phyloP scores from a whole-genome alignment of 2,113 vertebrate genomes.

The Pachycephala philippinensis region DNA sequence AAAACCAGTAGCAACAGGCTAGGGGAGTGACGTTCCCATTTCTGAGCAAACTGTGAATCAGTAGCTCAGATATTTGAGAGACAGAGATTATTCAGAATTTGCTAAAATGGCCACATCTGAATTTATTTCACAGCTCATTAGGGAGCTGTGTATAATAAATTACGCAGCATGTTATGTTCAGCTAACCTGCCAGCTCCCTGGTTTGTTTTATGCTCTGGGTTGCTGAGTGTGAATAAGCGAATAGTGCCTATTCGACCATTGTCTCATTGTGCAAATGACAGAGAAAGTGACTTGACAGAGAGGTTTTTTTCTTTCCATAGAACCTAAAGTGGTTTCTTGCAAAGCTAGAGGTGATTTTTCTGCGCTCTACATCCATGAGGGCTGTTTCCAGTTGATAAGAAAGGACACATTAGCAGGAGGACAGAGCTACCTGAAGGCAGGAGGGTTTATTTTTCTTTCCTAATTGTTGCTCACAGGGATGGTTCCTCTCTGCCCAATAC shows the following conservation, averaged over 20 bases:
- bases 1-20: background rate
- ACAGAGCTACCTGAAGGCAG: background rate
- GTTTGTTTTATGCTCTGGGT: slow-evolving; percentile 21
- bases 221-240: slow-evolving; percentile 11
- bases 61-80: slow-evolving; percentile 3
- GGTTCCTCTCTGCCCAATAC: background rate
- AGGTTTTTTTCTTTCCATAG: background rate
- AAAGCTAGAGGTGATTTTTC: background rate
- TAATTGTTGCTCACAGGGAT: background rate
- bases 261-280: background rate
- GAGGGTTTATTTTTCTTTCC: background rate
- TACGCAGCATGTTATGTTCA: slow-evolving; percentile 40
- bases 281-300: background rate
- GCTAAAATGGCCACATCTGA: slow-evolving; percentile 50
- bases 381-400: slow-evolving; percentile 3
- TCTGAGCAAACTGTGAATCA: background rate
- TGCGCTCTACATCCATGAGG: fast-evolving
- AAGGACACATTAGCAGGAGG: background rate
- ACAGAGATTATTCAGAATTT: slow-evolving; percentile 38
- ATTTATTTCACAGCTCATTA: slow-evolving; percentile 69
- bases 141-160: slow-evolving; percentile 48
- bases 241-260: background rate
- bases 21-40: background rate
- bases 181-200: slow-evolving; percentile 2
- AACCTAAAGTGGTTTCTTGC: background rate